Evolutionary conservation across 2,113 vertebrate species (phyloP), one percentile per base, ranked within the genome.

Genomic region (Archocentrus centrarchus): DNA sequence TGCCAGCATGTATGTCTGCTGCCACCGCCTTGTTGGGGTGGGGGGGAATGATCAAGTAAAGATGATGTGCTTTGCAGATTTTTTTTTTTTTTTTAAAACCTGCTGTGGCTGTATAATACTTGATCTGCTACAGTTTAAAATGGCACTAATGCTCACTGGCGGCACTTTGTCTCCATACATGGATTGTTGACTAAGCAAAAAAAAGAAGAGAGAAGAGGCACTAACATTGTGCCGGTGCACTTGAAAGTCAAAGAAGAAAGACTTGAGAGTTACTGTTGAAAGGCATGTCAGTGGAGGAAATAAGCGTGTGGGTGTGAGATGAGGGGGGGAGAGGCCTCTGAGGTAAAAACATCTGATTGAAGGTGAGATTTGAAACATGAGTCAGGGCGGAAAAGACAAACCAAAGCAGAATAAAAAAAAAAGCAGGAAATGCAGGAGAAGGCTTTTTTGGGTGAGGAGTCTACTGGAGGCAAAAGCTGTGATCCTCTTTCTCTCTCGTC

Each of bases 41-140:
- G 13, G 59, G 15, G 90, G 47, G 64, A 62, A 92, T 90, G 86
- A 95, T 93, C 82, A 90, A 94, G 89, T 86, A 79, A 88, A 85
- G 77, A 93, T 93, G 88, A 93, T 91, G 92, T 89, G 89, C 85
- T 93, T 92, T 91, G 87, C 84, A 87, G 87, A 81, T 87, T 86
- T 79, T 15, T 84, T 53, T 63, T 78, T 24, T 14, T 10, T 39
- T 68, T 14, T 24, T 24, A 24, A 27, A 37, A 62, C 61, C 88
- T 79, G 62, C 82, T 73, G 61, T 39, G 53, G 37, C 59, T 82
- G 59, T 75, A 86, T 85, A 87, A 91, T 86, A 90, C 85, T 88
- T 84, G 86, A 85, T 88, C 88, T 22, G 64, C 47, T 86, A 89
- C 66, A 84, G 81, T 89, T 92, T 87, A 91, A 81, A 79, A 89